phyloP scores from a whole-genome alignment of 35 echinoderm and acorn worm species.

The Chiridota heheva region DNA sequence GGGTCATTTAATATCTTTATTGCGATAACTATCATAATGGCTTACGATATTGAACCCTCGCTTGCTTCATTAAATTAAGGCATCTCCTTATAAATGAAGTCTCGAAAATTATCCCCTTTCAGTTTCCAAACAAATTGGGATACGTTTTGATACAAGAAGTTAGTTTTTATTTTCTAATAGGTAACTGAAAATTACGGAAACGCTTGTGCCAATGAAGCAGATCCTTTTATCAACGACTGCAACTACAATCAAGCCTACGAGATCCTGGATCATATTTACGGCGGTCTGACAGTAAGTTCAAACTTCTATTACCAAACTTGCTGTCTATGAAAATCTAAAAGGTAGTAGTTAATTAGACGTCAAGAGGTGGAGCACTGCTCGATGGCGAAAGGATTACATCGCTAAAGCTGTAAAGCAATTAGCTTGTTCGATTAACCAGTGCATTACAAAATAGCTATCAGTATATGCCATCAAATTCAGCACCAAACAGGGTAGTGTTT shows the following conservation, averaged over 20 bases:
- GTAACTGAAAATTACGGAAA: slow-evolving; percentile 59
- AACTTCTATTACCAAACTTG: neutral
- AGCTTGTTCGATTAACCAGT: too few relatives aligned
- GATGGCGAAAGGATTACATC: neutral
- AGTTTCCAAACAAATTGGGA: neutral
- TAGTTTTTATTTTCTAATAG: slow-evolving; percentile 38
- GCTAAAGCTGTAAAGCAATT: too few relatives aligned
- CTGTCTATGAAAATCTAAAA: neutral
- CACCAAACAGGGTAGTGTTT: too few relatives aligned
- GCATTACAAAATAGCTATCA: too few relatives aligned
- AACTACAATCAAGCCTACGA: slow-evolving; percentile 63
- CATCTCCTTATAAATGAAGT: too few relatives aligned
- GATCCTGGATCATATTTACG: slow-evolving; percentile 76
- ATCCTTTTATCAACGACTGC: slow-evolving; percentile 71
- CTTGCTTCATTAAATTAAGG: too few relatives aligned
- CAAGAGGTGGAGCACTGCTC: too few relatives aligned
- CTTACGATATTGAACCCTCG: too few relatives aligned
- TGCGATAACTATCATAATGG: too few relatives aligned
- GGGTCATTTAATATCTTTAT: too few relatives aligned
- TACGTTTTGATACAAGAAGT: neutral
- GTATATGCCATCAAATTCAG: too few relatives aligned
- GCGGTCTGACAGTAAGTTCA: slow-evolving; percentile 11
- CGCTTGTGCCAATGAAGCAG: slow-evolving; percentile 4
- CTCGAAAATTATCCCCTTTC: neutral
- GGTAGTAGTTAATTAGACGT: neutral